These are phyloP conservation scores for Chlorocebus sabaeus DNA, from an alignment of 2,113 vertebrate genomes.

Conservation along the genomic window DNA sequence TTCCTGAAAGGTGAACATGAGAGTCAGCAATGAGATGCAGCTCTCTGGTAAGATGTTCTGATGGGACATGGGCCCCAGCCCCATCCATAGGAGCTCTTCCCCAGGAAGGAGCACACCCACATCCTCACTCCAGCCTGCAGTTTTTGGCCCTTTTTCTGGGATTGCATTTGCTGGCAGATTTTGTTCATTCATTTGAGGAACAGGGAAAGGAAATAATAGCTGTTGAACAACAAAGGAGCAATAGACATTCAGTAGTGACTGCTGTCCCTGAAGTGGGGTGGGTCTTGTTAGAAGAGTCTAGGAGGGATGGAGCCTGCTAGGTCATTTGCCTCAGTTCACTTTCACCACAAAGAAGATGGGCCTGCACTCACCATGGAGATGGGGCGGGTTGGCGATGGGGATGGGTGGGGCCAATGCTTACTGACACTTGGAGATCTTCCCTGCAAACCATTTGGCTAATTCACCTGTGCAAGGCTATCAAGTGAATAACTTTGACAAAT, in stretches of 20 bases:
- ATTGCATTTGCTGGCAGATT: background rate
- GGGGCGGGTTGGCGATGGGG: fast-evolving
- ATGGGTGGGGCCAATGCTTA: background rate
- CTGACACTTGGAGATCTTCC: background rate
- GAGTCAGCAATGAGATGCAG: conserved; percentile 49
- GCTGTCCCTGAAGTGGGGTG: no score
- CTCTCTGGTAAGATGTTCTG: conserved; percentile 51
- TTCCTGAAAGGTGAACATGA: conserved; percentile 37
- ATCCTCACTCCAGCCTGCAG: background rate
- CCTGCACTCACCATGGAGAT: background rate
- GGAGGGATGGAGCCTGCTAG: no score
- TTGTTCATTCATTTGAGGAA: background rate
- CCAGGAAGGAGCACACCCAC: background rate
- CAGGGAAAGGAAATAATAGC: background rate
- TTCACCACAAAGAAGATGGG: background rate
- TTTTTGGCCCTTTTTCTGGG: background rate
- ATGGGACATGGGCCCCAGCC: conserved; percentile 28
- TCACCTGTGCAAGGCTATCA: background rate
- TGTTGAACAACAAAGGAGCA: background rate
- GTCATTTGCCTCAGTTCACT: background rate
- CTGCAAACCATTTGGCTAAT: background rate
- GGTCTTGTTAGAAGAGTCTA: background rate
- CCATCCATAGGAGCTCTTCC: background rate
- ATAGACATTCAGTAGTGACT: background rate
- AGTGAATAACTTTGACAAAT: background rate